A percentile compares a stretch with the other conserved stretches of the same genome.
These are phyloP conservation scores for Tauraco hartlaubi DNA, from an alignment of 2,797 vertebrate species.

Conservation along the genomic window DNA sequence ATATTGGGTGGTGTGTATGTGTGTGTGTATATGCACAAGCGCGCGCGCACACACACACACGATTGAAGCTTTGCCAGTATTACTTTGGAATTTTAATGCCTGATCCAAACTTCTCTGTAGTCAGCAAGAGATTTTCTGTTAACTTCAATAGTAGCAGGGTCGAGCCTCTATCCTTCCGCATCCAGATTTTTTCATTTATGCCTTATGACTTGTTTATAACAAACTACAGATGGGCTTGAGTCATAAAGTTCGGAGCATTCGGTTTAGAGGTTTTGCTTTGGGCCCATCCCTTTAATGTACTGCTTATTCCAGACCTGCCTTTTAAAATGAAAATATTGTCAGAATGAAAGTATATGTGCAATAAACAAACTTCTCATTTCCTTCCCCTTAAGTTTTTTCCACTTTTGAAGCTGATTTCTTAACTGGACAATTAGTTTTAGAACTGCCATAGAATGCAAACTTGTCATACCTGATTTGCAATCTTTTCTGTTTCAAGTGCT, in stretches of 20 bases:
- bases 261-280: slow-evolving; percentile 58
- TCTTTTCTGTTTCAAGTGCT: slow-evolving; percentile 67
- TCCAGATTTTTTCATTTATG: slow-evolving; percentile 77
- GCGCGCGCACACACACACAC: fast-evolving
- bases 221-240: slow-evolving; percentile 72
- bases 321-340: slow-evolving; percentile 62
- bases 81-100: slow-evolving; percentile 65
- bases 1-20: background rate
- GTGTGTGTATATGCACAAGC: background rate
- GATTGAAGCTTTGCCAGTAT: slow-evolving; percentile 68
- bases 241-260: slow-evolving; percentile 62
- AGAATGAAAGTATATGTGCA: slow-evolving; percentile 60
- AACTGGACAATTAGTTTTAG: slow-evolving; percentile 52
- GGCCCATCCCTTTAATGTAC: slow-evolving; percentile 64
- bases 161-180: slow-evolving; percentile 45
- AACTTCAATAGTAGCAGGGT: slow-evolving; percentile 58
- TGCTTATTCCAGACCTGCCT: slow-evolving; percentile 59
- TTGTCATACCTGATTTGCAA: slow-evolving; percentile 66
- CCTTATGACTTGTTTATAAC: slow-evolving; percentile 73
- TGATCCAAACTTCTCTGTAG: slow-evolving; percentile 63
- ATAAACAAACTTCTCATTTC: slow-evolving; percentile 64
- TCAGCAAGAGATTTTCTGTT: slow-evolving; percentile 66
- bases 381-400: slow-evolving; percentile 18
- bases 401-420: slow-evolving; percentile 57
- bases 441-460: slow-evolving; percentile 15